Base-by-base conservation (phyloP, 2,797 vertebrate species). In the Syngnathus acus region DNA sequence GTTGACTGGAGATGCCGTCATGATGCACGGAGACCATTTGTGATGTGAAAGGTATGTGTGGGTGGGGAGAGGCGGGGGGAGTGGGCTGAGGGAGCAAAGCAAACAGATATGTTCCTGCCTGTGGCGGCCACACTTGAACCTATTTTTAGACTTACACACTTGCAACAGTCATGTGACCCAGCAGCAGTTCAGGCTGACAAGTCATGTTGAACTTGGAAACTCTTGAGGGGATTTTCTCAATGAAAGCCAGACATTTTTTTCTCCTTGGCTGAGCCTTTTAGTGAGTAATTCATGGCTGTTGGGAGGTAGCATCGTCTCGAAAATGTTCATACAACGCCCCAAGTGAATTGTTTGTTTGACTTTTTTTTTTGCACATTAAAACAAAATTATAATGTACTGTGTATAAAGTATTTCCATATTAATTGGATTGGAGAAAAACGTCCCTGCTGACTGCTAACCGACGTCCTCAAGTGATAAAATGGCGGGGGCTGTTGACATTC, bases 391-490 rank as follows among this genome's bases (percentile, higher is more conserved):
- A 43, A 43, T 9, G 9, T 42, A 9, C 6, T 42, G 7, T 42
- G 6, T 42, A 42, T 42, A 42, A 42, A 42, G 6, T 42, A 23
- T 23, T 53, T 53, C 50, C 21, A 53, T n/a, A 51, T n/a, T 9
- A 32, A 32, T 32, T 32, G 32, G 32, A 32, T 51, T n/a, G 50
- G 8, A 51, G 26, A 16, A 17, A 58, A 32, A 37, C 13, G 23
- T 16, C 50, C 43, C 48, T 45, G 57, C 19, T 74, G 69, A 82
- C 40, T 66, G n/a, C 67, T 61, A 40, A 5, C 19, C 40, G 59
- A 42, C 78, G 72, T 73, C 21, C 50, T 70, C 61, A 71, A 47
- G 19, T 60, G 65, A 75, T 48, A 45, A 68, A 67, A 67, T 9
- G 39, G 17, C 6, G 16, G 14, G 32, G 55, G 38, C 47, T 3